These are phyloP conservation scores for Napeogenes inachia DNA, from an alignment of 2,888 invertebrate genomes.

Conservation along the genomic window DNA sequence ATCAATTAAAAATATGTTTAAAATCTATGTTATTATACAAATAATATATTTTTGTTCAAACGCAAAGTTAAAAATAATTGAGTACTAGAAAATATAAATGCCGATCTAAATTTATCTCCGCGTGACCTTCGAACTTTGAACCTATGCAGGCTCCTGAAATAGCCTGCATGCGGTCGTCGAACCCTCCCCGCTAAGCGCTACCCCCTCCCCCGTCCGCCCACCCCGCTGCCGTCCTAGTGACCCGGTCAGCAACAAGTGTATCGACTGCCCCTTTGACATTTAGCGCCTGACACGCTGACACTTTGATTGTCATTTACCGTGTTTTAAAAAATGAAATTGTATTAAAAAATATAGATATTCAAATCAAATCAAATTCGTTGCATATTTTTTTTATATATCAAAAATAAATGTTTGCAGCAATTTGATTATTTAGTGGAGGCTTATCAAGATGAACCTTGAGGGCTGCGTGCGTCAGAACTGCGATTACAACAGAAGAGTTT, in stretches of 20 bases:
- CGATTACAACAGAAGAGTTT: too few species aligned
- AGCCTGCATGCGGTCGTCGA: slow-evolving; percentile 63
- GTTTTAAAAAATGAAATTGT: too few species aligned
- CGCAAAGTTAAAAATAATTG: background rate
- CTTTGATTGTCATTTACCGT: background rate
- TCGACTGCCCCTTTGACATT: slow-evolving; percentile 74
- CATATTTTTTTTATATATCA: too few species aligned
- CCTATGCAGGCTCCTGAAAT: slow-evolving; percentile 61
- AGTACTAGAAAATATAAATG: slow-evolving; percentile 8
- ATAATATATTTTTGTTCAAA: background rate
- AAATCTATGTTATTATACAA: too few species aligned
- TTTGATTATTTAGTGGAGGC: too few species aligned
- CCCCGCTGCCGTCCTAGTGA: slow-evolving; percentile 48
- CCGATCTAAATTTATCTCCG: slow-evolving; percentile 29
- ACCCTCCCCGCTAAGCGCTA: slow-evolving; percentile 37
- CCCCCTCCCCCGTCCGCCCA: slow-evolving; percentile 38
- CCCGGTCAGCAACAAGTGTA: slow-evolving; percentile 75
- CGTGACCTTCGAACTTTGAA: slow-evolving; percentile 62
- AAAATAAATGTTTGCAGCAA: too few species aligned
- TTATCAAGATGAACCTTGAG: too few species aligned
- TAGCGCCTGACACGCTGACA: slow-evolving; percentile 33
- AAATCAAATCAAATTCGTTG: too few species aligned
- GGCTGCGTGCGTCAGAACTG: too few species aligned
- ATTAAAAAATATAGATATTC: too few species aligned
- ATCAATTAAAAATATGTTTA: too few species aligned